Conservation (phyloP, 2,113 vertebrate genomes). For the Saguinus midas region DNA sequence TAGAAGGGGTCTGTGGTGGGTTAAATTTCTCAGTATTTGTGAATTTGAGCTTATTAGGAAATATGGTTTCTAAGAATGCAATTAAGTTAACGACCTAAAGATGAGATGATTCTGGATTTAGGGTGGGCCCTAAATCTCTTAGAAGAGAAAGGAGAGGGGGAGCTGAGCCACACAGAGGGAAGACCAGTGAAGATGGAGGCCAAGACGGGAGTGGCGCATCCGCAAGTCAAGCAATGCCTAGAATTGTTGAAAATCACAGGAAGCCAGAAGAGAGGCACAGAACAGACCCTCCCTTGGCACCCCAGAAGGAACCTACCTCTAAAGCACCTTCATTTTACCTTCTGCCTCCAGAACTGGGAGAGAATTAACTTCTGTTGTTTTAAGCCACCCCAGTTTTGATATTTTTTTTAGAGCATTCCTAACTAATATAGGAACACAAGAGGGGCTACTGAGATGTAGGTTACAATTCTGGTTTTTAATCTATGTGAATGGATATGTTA, state of each 20-base stretch:
- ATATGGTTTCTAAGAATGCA: background rate
- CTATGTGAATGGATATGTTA: background rate
- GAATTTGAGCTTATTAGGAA: background rate
- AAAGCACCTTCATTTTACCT: background rate
- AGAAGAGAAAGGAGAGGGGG: background rate
- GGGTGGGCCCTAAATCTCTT: background rate
- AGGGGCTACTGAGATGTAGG: background rate
- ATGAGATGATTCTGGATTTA: background rate
- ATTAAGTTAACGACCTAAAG: background rate
- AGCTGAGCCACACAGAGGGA: background rate
- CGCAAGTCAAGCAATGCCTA: background rate
- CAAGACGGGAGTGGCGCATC: background rate
- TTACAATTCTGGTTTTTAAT: background rate
- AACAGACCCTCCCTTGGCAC: fast-evolving
- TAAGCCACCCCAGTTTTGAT: background rate
- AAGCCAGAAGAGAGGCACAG: background rate
- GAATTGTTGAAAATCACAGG: too few relatives aligned
- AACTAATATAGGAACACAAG: background rate
- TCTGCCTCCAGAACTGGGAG: background rate
- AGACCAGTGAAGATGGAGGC: background rate
- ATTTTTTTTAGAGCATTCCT: background rate
- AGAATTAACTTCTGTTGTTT: background rate
- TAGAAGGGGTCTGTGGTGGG: background rate
- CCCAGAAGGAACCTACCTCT: background rate
- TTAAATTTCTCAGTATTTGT: background rate